These are phyloP conservation scores for Vidua chalybeata DNA, from an alignment of 2,113 vertebrate species.

Conservation along the genomic window DNA sequence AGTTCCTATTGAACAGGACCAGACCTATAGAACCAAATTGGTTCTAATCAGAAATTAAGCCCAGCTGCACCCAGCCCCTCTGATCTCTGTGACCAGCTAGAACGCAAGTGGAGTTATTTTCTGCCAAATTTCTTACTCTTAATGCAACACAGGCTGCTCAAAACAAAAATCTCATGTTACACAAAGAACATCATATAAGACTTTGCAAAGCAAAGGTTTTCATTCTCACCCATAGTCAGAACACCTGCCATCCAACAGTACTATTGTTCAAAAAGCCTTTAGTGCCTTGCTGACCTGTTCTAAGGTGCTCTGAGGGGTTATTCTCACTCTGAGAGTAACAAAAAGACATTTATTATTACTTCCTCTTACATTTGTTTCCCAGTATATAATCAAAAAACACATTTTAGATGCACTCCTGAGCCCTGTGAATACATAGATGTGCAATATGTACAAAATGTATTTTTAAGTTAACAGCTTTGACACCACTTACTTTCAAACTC, in stretches of 20 bases:
- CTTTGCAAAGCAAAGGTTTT: neutral
- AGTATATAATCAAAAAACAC: neutral
- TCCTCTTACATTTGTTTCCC: neutral
- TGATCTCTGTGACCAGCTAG: neutral
- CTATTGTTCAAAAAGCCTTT: neutral
- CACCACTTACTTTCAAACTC: neutral
- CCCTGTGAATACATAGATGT: neutral
- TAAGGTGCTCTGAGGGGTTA: neutral
- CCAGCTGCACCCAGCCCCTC: neutral
- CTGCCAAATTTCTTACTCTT: neutral
- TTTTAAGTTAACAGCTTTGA: neutral
- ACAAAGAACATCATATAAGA: neutral
- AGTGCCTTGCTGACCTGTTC: neutral
- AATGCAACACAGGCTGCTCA: neutral
- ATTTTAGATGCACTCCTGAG: neutral
- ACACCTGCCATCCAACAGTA: neutral
- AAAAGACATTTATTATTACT: neutral
- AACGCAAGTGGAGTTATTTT: neutral
- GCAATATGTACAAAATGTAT: neutral
- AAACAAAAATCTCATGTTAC: neutral
- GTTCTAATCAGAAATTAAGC: neutral
- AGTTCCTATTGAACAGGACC: neutral
- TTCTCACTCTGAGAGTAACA: neutral
- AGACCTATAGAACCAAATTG: neutral
- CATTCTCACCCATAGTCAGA: neutral